Conservation (phyloP, 2,888 invertebrate species). For the Gisinianus flammeolus region DNA sequence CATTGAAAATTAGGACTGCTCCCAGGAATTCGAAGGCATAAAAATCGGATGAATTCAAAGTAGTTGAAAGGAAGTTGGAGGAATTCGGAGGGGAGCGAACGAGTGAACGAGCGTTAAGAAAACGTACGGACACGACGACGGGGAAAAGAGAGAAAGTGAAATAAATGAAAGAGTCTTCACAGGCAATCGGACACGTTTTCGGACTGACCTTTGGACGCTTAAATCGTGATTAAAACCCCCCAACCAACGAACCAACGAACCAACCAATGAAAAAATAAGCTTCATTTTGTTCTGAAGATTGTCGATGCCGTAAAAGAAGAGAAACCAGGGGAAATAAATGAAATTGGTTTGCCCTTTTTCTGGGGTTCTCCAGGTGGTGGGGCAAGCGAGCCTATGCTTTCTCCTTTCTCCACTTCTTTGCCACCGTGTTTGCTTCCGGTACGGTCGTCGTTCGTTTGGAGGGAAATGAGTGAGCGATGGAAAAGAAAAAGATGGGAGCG, state of each 20-base stretch:
- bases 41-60: no score
- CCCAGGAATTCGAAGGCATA: background rate
- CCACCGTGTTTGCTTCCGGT: background rate
- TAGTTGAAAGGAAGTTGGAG: background rate
- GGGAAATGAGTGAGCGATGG: background rate
- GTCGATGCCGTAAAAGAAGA: background rate
- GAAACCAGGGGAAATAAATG: background rate
- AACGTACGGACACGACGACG: no score
- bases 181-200: slow-evolving; percentile 26
- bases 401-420: background rate
- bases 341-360: background rate
- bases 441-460: background rate
- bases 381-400: background rate
- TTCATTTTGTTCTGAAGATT: slow-evolving; percentile 15
- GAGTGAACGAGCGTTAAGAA: no score
- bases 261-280: no score
- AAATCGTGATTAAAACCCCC: slow-evolving; percentile 10
- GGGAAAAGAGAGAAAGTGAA: slow-evolving; percentile 10
- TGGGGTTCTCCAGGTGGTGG: no score
- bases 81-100: background rate
- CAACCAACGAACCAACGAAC: background rate
- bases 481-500: background rate
- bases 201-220: background rate
- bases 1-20: no score
- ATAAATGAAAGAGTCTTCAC: slow-evolving; percentile 27